These are phyloP conservation scores for Caranx ignobilis DNA, from an alignment of 2,113 vertebrate species.

Conservation along the genomic window DNA sequence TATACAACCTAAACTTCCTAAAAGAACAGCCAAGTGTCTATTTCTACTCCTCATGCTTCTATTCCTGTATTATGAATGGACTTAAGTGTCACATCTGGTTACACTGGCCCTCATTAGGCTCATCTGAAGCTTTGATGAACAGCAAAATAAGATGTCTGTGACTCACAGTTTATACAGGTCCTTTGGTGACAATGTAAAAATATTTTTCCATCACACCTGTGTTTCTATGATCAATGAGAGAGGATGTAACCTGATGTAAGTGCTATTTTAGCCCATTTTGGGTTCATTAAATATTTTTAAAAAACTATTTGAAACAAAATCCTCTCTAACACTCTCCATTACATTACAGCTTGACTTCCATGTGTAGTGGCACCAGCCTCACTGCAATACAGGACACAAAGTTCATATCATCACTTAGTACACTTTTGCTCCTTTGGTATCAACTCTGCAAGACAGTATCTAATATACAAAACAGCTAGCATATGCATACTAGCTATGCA, in stretches of 20 bases:
- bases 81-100: not conserved
- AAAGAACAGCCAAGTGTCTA: not conserved
- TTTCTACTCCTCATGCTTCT: too few relatives aligned
- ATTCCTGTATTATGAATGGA: not conserved
- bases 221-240: not conserved
- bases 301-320: not conserved
- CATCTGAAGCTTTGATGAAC: not conserved
- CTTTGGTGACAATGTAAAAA: slow-evolving; percentile 9
- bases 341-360: not conserved
- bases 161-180: not conserved
- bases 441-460: not conserved
- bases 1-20: not conserved
- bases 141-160: not conserved
- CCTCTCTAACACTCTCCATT: not conserved
- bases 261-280: not conserved
- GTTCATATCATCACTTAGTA: not conserved
- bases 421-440: not conserved
- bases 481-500: not conserved
- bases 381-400: not conserved
- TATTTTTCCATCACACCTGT: not conserved
- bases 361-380: not conserved
- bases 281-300: not conserved
- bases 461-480: not conserved
- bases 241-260: not conserved
- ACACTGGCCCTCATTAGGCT: not conserved